Evolutionary conservation across 2,113 vertebrate genomes (phyloP).

Genomic region (Tichodroma muraria): DNA sequence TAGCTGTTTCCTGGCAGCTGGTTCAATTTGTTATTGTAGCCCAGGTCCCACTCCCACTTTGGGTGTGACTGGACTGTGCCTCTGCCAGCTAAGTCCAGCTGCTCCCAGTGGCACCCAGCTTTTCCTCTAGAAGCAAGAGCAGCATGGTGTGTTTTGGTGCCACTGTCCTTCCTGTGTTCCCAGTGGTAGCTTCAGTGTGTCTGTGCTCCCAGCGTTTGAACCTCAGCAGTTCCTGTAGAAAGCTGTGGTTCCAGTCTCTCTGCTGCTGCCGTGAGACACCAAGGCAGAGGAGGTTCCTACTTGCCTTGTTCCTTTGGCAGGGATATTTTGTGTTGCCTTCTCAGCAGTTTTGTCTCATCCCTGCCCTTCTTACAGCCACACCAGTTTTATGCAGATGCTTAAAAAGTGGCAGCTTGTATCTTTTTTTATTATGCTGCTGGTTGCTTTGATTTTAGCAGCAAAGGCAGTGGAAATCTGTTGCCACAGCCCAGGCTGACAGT

Average conservation of each 20-base stretch:
- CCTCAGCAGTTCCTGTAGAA: neutral
- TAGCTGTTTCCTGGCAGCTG: neutral
- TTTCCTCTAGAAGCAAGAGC: neutral
- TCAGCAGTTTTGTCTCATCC: neutral
- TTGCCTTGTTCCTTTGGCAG: neutral
- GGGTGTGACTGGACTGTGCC: neutral
- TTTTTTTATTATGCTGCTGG: neutral
- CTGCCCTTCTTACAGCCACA: neutral
- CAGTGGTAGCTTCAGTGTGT: neutral
- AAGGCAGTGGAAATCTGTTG: neutral
- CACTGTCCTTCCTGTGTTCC: neutral
- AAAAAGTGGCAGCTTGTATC: neutral
- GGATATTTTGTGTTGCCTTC: neutral
- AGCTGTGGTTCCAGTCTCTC: neutral
- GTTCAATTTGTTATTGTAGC: neutral
- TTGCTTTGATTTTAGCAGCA: neutral
- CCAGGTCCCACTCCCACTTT: accelerated
- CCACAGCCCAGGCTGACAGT: neutral
- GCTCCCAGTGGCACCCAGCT: neutral
- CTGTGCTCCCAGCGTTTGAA: accelerated
- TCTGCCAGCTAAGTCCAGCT: neutral
- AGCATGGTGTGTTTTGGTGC: too few relatives aligned
- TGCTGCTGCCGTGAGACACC: neutral
- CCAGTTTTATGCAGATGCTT: neutral
- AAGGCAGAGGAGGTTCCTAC: neutral